Percentiles rank a stretch among this genome's conserved stretches.
Evolutionary conservation across 2,113 vertebrate genomes (phyloP).

Genomic region (Glaucidium brasilianum): DNA sequence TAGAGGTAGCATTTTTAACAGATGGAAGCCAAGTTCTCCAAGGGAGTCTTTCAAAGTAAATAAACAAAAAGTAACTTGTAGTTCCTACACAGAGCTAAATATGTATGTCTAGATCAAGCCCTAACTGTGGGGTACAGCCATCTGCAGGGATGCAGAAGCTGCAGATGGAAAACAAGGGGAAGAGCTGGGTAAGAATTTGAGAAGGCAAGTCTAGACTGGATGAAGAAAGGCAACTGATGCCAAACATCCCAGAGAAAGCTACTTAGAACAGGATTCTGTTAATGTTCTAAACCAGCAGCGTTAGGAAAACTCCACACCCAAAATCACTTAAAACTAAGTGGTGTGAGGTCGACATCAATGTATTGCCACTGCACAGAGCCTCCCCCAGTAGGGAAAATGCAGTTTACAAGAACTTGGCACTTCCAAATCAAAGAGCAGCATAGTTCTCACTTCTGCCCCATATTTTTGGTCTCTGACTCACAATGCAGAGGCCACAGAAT

Average conservation of each 20-base stretch:
- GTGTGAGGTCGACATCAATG: background rate
- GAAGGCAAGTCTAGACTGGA: background rate
- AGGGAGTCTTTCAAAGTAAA: constrained; percentile 17
- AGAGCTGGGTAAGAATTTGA: background rate
- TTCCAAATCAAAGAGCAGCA: background rate
- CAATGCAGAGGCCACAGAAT: background rate
- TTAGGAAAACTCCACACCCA: background rate
- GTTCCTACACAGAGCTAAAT: constrained; percentile 30
- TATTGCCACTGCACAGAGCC: background rate
- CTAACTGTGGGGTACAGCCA: background rate
- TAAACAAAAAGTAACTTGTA: constrained; percentile 41
- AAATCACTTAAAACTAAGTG: background rate
- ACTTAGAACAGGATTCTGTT: background rate
- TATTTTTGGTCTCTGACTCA: background rate
- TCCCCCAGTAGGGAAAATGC: accelerated
- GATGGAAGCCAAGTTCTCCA: background rate
- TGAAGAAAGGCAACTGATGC: background rate
- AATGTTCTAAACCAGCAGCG: background rate
- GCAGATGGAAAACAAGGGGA: background rate
- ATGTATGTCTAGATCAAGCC: background rate
- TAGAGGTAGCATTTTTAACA: constrained; percentile 19
- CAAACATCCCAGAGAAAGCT: background rate
- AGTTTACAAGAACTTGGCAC: background rate
- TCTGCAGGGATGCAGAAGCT: constrained; percentile 2
- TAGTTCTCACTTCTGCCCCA: background rate